Evolutionary conservation across 2,888 invertebrate species (phyloP).

Genomic region (Athrips mouffetella): DNA sequence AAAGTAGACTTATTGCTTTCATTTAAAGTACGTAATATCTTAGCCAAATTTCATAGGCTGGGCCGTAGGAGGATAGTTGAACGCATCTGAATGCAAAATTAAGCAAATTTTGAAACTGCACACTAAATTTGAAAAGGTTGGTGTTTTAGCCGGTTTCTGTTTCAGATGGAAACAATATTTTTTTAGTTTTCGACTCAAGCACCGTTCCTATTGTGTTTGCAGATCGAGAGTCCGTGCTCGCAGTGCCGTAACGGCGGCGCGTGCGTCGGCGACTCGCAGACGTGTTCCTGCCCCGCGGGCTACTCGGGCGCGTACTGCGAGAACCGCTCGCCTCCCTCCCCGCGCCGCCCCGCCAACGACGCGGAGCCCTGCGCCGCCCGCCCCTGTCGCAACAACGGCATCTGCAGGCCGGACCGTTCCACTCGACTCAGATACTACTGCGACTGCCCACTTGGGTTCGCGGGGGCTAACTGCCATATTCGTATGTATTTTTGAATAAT

Average conservation of each 20-base stretch:
- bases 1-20: no score
- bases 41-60: no score
- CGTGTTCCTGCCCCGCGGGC: conserved; percentile 75
- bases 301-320: conserved; percentile 62
- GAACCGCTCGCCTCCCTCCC: conserved; percentile 36
- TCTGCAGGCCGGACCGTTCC: conserved; percentile 78
- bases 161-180: no score
- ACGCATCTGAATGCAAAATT: no score
- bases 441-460: conserved; percentile 88
- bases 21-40: no score
- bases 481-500: conserved; percentile 79
- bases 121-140: no score
- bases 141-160: no score
- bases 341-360: conserved; percentile 20
- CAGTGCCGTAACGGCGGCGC: conserved; percentile 83
- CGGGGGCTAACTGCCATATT: conserved; percentile 88
- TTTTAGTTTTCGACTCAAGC: no score
- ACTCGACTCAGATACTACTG: conserved; percentile 80
- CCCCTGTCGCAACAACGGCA: conserved; percentile 90
- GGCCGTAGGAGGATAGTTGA: no score
- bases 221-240: conserved; percentile 57
- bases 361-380: conserved; percentile 77
- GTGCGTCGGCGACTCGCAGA: conserved; percentile 74
- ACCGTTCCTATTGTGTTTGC: not conserved
- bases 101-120: no score